phyloP scores from a whole-genome alignment of 2,113 vertebrate genomes.

The Aspidoscelis tigris region DNA sequence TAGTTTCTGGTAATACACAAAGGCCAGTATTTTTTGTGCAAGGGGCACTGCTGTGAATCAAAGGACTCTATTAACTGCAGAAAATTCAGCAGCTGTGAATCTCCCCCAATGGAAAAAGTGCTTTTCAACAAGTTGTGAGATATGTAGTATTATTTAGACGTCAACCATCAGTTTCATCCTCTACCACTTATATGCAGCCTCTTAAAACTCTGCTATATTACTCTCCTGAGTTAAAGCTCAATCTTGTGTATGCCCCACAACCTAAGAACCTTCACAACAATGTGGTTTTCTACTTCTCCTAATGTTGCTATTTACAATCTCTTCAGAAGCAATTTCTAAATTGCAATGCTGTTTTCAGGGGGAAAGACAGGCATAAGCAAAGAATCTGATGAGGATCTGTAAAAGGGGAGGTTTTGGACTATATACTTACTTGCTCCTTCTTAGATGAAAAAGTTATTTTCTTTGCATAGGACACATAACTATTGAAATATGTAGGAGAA shows the following conservation, averaged over 20 bases:
- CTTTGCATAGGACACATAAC: conserved; percentile 12
- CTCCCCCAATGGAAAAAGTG: conserved; percentile 85
- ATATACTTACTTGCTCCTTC: not conserved
- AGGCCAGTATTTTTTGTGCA: conserved; percentile 92
- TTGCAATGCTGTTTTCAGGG: conserved; percentile 31
- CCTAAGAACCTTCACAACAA: conserved; percentile 61
- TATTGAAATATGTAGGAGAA: conserved; percentile 29
- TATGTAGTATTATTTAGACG: conserved; percentile 84
- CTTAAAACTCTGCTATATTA: conserved; percentile 73
- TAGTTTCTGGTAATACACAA: conserved; percentile 98
- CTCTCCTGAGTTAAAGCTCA: conserved; percentile 70
- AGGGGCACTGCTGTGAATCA: conserved; percentile 88
- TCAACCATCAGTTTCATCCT: conserved; percentile 80
- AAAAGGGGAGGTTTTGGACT: not conserved
- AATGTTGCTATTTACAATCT: conserved; percentile 49
- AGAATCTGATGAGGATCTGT: conserved; percentile 4
- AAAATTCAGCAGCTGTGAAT: conserved; percentile 88
- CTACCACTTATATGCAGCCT: conserved; percentile 72
- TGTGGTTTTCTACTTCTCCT: conserved; percentile 67
- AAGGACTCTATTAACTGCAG: conserved; percentile 89
- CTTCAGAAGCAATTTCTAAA: conserved; percentile 60
- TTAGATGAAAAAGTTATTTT: not conserved
- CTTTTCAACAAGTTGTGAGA: conserved; percentile 87
- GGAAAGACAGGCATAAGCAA: conserved; percentile 33
- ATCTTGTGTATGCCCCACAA: conserved; percentile 68